phyloP scores from a whole-genome alignment of 2,797 vertebrate genomes.

The Tragelaphus eurycerus region DNA sequence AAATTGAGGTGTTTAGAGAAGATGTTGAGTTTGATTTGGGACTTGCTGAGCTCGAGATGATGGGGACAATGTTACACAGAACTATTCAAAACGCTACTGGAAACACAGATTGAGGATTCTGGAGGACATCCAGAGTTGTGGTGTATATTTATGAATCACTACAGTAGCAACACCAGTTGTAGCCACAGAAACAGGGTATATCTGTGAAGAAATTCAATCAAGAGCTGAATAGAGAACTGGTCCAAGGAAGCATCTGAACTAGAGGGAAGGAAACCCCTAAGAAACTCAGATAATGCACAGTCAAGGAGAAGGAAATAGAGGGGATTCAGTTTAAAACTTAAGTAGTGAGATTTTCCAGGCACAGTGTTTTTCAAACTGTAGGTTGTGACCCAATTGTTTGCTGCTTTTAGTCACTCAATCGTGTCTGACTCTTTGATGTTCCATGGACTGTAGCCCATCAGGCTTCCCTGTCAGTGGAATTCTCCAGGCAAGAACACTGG shows the following conservation, averaged over 20 bases:
- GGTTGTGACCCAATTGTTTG: not conserved
- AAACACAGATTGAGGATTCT: not conserved
- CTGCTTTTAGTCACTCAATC: not conserved
- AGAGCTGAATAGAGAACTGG: not conserved
- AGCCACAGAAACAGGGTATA: not conserved
- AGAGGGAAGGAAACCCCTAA: not conserved
- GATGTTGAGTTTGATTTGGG: not conserved
- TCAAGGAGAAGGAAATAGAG: not conserved
- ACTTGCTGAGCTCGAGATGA: not conserved
- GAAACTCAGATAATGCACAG: not conserved
- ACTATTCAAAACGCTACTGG: not conserved
- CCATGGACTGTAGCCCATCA: not conserved
- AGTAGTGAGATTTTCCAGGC: not conserved
- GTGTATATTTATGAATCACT: not conserved
- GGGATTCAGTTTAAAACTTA: not conserved
- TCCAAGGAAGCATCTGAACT: not conserved
- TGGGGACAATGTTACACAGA: not conserved
- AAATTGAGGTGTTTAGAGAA: not conserved
- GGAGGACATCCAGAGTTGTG: not conserved
- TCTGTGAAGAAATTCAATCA: not conserved
- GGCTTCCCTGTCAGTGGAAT: not conserved
- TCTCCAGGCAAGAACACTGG: not conserved
- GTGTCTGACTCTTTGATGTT: not conserved
- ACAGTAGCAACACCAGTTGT: not conserved
- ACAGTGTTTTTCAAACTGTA: not conserved